phyloP scores from a whole-genome alignment of 1,140 invertebrate species.

The Calosoma granatense region DNA sequence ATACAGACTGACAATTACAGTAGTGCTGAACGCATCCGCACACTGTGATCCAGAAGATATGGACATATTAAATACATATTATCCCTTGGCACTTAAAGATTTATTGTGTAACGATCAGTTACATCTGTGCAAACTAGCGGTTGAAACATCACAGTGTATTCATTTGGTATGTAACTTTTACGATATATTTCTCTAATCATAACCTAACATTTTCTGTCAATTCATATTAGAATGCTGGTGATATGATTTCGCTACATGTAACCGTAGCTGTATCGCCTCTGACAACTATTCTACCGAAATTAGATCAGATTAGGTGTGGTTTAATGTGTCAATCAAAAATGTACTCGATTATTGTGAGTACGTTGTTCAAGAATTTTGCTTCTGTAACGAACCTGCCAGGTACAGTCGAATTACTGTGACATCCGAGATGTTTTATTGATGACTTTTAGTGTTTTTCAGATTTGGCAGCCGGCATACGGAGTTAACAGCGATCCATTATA shows the following conservation, averaged over 20 bases:
- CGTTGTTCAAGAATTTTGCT: not conserved
- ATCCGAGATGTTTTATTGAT: no score
- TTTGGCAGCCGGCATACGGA: not conserved
- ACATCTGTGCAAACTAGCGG: not conserved
- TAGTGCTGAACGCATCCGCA: not conserved
- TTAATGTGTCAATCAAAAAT: not conserved
- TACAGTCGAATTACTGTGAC: not conserved
- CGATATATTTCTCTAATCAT: no score
- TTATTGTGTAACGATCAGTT: not conserved
- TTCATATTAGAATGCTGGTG: not conserved
- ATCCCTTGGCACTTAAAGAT: not conserved
- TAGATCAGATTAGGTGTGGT: not conserved
- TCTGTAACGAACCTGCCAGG: not conserved
- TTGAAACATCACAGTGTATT: not conserved
- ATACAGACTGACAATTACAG: not conserved
- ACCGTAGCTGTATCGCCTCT: not conserved
- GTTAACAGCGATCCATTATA: not conserved
- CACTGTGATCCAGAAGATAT: not conserved
- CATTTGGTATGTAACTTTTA: not conserved
- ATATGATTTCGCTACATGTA: not conserved
- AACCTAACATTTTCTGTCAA: no score
- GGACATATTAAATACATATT: not conserved
- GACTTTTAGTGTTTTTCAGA: slow-evolving; percentile 4
- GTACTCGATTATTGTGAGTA: not conserved
- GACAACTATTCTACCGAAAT: not conserved